Evolutionary conservation across 1,140 invertebrate species (phyloP).

Genomic region (Rhynchophorus ferrugineus): DNA sequence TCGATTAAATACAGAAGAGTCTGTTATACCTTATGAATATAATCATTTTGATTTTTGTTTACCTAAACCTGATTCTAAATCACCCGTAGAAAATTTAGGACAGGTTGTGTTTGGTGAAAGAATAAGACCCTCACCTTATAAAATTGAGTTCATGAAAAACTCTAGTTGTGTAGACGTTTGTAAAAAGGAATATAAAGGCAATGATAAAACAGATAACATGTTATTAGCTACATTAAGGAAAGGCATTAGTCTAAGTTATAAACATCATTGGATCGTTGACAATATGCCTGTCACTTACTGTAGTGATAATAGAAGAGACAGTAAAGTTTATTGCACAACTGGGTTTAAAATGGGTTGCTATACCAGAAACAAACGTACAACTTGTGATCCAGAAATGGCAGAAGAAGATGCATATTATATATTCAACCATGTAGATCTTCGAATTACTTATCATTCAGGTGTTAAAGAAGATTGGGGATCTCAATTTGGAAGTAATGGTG

Average conservation of each 20-base stretch:
- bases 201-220: conserved; percentile 54
- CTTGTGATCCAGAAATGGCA: conserved; percentile 25
- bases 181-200: conserved; percentile 66
- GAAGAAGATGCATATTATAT: conserved; percentile 62
- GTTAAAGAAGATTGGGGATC: conserved; percentile 76
- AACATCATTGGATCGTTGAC: conserved; percentile 97
- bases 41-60: conserved; percentile 93
- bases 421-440: conserved; percentile 95
- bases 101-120: conserved; percentile 98
- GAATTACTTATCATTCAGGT: conserved; percentile 88
- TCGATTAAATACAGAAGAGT: conserved; percentile 91
- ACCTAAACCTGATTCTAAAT: conserved; percentile 56
- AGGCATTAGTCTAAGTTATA: conserved; percentile 94
- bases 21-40: conserved; percentile 96
- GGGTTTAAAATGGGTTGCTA: conserved; percentile 98
- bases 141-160: conserved; percentile 67
- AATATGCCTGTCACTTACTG: conserved; percentile 99
- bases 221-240: conserved; percentile 77
- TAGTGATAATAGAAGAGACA: conserved; percentile 72
- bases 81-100: conserved; percentile 95
- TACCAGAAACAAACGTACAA: conserved; percentile 44
- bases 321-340: conserved; percentile 78
- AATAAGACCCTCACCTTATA: conserved; percentile 86
- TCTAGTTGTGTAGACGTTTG: conserved; percentile 66
- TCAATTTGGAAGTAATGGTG: conserved; percentile 67